Evolutionary conservation across 2,797 vertebrate species (phyloP), one percentile per base, ranked within the genome.

Genomic region (Sarcophilus harrisii): DNA sequence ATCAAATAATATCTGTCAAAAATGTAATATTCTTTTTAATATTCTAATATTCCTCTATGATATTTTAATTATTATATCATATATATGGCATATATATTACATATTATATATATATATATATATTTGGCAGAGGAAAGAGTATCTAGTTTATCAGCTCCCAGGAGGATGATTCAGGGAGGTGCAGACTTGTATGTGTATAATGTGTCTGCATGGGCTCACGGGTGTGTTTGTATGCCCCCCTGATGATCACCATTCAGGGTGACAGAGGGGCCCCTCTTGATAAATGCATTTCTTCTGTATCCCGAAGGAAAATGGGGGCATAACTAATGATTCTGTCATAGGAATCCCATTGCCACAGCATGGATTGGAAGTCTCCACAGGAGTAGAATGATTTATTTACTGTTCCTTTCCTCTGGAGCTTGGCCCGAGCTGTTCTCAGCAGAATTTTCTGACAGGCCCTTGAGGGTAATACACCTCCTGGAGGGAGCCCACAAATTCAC

Each of bases 251-350:
- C 18, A 54, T 55, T 52, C 28, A 90, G 90, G 10, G 49, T 90
- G 49, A 55, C 52, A 16, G 2, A 90, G 30, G 49, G 90, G 90
- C 30, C 28, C 49, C 90, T 54, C 52, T 57, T 90, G 90, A 90
- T 55, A 90, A 90, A 90, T 55, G 52, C 28, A 30, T 57, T 54
- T 90, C 16, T 28, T 57, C 5, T 55, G 29, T 57, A 90, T 90
- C 90, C 29, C 28, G 29, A 55, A 90, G 90, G 90, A 90, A 90
- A 90, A 90, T 2, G 54, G 90, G 90, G 73, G 52, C 49, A 54
- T 90, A 90, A 90, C 90, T 90, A 90, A 90, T 90, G 90, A 90
- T 90, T 52, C 90, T 90, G 90, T 57, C 90, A 90, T 54, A 57
- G 28, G 90, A 30, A 57, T 30, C 54, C 49, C 30, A 32, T 55